phyloP scores from a whole-genome alignment of 2,888 invertebrate genomes.

The Ptychoptera albimana region DNA sequence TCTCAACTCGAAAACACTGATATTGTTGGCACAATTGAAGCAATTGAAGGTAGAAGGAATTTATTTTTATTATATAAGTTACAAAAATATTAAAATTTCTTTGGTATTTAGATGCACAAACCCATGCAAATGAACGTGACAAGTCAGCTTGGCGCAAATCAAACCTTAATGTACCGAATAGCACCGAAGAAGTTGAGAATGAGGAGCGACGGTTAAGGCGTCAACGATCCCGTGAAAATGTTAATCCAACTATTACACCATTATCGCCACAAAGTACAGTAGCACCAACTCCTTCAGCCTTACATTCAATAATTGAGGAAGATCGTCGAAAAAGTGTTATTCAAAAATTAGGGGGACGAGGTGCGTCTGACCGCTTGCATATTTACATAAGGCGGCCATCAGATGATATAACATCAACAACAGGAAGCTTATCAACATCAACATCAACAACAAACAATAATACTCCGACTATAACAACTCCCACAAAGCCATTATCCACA shows the following conservation, averaged over 20 bases:
- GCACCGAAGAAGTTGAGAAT: conserved; percentile 44
- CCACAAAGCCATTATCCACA: neutral
- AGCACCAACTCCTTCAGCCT: conserved; percentile 13
- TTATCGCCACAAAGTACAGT: conserved; percentile 18
- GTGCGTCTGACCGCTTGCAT: conserved; percentile 38
- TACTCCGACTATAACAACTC: neutral
- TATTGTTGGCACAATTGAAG: conserved; percentile 70
- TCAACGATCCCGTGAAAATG: conserved; percentile 36
- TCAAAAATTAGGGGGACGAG: conserved; percentile 34
- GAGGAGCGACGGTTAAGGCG: conserved; percentile 41
- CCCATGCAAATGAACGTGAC: conserved; percentile 29
- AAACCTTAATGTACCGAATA: conserved; percentile 43
- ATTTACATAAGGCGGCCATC: conserved; percentile 39
- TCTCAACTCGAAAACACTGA: conserved; percentile 64
- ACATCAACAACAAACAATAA: neutral
- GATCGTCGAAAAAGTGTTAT: conserved; percentile 42
- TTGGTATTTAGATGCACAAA: conserved; percentile 20
- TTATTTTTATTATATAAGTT: too few relatives aligned
- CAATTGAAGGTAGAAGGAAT: conserved; percentile 57
- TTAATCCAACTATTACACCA: conserved; percentile 18
- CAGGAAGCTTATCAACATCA: conserved; percentile 7
- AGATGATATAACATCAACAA: conserved; percentile 14
- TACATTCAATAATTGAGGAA: conserved; percentile 46
- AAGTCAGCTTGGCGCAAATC: conserved; percentile 64
- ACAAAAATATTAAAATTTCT: neutral